These are phyloP conservation scores for Chionis minor DNA, from an alignment of 2,113 vertebrate genomes.

Conservation along the genomic window DNA sequence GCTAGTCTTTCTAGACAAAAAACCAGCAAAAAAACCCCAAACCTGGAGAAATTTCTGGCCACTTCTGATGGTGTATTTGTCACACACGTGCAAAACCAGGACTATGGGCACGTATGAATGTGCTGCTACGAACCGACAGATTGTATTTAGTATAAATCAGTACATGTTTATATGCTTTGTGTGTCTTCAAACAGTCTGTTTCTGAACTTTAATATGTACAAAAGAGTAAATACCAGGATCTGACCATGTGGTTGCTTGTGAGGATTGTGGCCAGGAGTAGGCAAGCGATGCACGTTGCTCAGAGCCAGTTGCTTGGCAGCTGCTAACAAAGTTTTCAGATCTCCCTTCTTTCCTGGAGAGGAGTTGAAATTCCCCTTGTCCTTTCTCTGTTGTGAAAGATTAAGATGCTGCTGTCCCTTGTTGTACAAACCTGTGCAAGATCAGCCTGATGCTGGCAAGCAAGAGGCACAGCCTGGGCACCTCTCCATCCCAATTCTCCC, in stretches of 20 bases:
- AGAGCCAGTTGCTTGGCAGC: background rate
- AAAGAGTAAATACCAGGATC: background rate
- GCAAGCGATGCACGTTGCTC: rapidly evolving
- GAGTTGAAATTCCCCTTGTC: background rate
- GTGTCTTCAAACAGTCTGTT: background rate
- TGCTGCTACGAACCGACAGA: background rate
- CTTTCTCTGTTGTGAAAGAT: background rate
- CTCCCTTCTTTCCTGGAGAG: background rate
- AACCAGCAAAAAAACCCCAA: background rate
- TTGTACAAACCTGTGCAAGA: too few species aligned
- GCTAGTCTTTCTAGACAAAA: background rate
- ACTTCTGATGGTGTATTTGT: background rate
- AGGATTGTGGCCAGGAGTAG: too few species aligned
- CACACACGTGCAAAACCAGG: background rate
- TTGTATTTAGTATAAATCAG: background rate
- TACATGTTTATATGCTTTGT: background rate
- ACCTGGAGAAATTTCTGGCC: background rate
- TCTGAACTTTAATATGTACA: background rate
- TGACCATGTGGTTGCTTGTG: background rate
- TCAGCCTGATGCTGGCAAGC: too few species aligned
- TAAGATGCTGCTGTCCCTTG: background rate
- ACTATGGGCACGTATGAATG: background rate
- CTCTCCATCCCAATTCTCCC: too few species aligned
- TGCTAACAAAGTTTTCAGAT: background rate
- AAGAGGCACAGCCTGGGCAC: too few species aligned